Base-by-base conservation (phyloP, 2,113 vertebrate genomes). In the Epinephelus cyanopodus region DNA sequence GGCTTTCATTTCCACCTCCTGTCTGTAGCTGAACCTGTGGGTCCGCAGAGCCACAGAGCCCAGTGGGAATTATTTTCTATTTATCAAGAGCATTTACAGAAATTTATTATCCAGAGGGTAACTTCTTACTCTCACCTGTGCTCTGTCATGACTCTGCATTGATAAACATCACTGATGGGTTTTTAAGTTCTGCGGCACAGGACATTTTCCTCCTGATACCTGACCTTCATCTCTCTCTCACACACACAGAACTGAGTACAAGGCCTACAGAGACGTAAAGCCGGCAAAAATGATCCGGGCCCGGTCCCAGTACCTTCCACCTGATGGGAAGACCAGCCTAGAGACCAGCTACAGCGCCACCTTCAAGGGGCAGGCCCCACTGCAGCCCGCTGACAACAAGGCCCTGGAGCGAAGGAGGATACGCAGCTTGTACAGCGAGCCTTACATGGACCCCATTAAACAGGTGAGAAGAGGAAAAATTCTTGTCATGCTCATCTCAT, bases 281-380 rank as follows among this genome's bases (percentile, higher is more conserved):
- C 97, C 97, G 0, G 94, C 94, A 57, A 98, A 97, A 82, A 93
- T 97, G 25, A 96, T 98, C 90, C 97, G 96, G 85, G 97, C 97
- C 1, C 97, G 95, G 93, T 88, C 96, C 71, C 97, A 98, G 91
- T 99, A 98, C 93, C 95, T 97, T 52, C 97, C 97, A 0, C 98
- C 98, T 0, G 96, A 97, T 4, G 96, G 94, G 78, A 99, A 96
- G 90, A 96, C 96, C 76, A 91, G 39, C 68, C 96, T 96, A 0
- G 97, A 99, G 89, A 99, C 98, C 89, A 99, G 98, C 93, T 99
- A 99, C 95, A 99, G 95, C 0, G 93, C 97, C 85, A 97, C 96
- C 13, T 99, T 96, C 95, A 98, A 95, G 90, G 98, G 95, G 29
- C 95, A 95, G 82, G 96, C 84, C 37, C 96, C 96, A 10, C 84